Percentiles rank a stretch among this genome's conserved stretches.
phyloP scores from a whole-genome alignment of 2,888 invertebrate genomes.

The Geotrupes spiniger region DNA sequence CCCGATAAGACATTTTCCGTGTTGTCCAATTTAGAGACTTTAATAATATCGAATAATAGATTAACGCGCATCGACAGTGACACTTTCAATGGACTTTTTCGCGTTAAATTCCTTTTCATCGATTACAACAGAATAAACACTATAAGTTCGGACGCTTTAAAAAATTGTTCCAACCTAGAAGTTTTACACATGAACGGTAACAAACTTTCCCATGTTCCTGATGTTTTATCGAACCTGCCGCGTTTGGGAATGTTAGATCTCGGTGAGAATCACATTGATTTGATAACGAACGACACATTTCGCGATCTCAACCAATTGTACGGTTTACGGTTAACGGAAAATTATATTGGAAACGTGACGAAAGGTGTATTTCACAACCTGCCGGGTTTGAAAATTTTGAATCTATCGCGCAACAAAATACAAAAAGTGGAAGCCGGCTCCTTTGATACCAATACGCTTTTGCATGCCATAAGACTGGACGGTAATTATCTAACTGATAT shows the following conservation, averaged over 20 bases:
- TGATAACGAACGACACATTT: conserved; percentile 77
- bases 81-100: conserved; percentile 73
- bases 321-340: conserved; percentile 79
- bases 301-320: conserved; percentile 76
- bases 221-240: conserved; percentile 70
- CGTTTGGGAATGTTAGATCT: conserved; percentile 78
- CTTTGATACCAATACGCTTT: conserved; percentile 73
- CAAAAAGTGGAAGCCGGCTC: conserved; percentile 73
- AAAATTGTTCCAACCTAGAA: conserved; percentile 75
- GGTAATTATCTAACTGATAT: conserved; percentile 79
- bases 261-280: conserved; percentile 79
- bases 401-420: conserved; percentile 80
- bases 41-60: conserved; percentile 78
- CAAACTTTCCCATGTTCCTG: conserved; percentile 71
- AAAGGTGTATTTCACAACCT: conserved; percentile 78
- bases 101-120: conserved; percentile 71
- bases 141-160: conserved; percentile 72
- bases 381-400: conserved; percentile 75
- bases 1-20: conserved; percentile 77
- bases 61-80: conserved; percentile 71
- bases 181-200: conserved; percentile 83
- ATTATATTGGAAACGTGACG: conserved; percentile 75
- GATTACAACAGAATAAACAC: conserved; percentile 76
- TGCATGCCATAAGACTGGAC: conserved; percentile 78
- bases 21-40: conserved; percentile 74